Base-by-base conservation (phyloP, 2,113 vertebrate genomes). In the Prochilodus magdalenae region DNA sequence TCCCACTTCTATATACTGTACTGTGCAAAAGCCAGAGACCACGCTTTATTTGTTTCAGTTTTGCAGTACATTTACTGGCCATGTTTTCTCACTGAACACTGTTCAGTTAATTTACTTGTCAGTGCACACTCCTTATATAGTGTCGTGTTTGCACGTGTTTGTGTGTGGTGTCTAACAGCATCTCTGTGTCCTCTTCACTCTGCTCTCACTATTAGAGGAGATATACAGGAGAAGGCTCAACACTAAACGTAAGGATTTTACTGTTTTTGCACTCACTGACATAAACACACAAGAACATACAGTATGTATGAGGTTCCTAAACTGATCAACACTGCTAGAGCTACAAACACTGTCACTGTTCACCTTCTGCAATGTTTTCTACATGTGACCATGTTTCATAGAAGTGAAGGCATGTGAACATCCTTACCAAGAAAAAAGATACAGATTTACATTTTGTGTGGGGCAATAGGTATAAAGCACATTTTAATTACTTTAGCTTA, bases 161-260 rank as follows among this genome's bases (percentile, higher is more conserved):
- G 24, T 76, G 26, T 72, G 71, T 73, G 62, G 65, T 89, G 83
- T 90, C 89, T 95, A 91, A 93, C 90, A 24, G 84, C 71, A 88
- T 75, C 85, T 93, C 90, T 95, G 92, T 94, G 80, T 93, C 90
- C 87, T 89, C 87, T 91, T 90, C 30, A 65, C 73, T 24, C 66
- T 87, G 72, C 59, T 27, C 16, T 85, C 82, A 87, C 85, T 86
- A 71, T 71, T 92, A 95, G 94, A 96, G 89, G 94, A 96, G 90
- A 92, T 94, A 83, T 96, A 93, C 95, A 96, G 89, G 92, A 95
- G 93, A 90, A 95, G 91, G 92, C 93, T 96, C 91, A 95, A 95
- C 93, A 94, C 93, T 87, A 95, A 96, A 95, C 90, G 94, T 96
- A 95, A 95, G 93, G 90, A 88, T 79, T 72, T 77, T 89, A 60